Base-by-base conservation (phyloP, 1,140 invertebrate genomes). In the Megalopta genalis region DNA sequence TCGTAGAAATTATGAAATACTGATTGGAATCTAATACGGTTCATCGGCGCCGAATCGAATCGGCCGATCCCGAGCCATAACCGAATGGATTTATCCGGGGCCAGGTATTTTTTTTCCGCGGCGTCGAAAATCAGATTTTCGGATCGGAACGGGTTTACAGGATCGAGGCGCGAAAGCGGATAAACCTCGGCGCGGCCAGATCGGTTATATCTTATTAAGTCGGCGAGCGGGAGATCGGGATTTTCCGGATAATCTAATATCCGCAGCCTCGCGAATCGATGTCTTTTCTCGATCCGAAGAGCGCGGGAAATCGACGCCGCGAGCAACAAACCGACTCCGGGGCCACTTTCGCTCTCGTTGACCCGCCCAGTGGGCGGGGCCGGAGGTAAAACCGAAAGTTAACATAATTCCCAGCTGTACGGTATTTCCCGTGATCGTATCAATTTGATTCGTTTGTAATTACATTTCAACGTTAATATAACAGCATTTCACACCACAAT, bases 161-260 rank as follows among this genome's bases (percentile, higher is more conserved):
- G 9, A 59, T 23, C 49, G 49, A 25, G 25, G 25, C 67, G 67
- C 54, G 54, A 57, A 70, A 70, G 39, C 25, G 49, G 68, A 57
- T 70, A 70, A 70, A 52, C 32, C 23, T 12, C 37, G 37, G 63
- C 60, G 63, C 60, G 46, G 62, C n/a, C 70, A 0, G 18, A 62
- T 23, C 59, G 70, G 57, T 72, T 63, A 63, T 14, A 59, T 32
- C 69, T 72, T 72, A 72, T 72, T 72, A 72, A 27, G 39, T 21
- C 21, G 25, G 60, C 59, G 39, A 49, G 23, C 32, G 70, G 59
- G 59, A 72, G 63, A 72, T 72, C 37, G 70, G 39, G 70, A 72
- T 72, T 62, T 72, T 59, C 16, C 46, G 32, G 54, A 59, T 60
- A 72, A 72, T 72, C 70, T 59, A 63, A 72, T 72, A 63, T 49